These are phyloP conservation scores for Notodonta dromedarius DNA, from an alignment of 2,888 invertebrate species.

Conservation along the genomic window DNA sequence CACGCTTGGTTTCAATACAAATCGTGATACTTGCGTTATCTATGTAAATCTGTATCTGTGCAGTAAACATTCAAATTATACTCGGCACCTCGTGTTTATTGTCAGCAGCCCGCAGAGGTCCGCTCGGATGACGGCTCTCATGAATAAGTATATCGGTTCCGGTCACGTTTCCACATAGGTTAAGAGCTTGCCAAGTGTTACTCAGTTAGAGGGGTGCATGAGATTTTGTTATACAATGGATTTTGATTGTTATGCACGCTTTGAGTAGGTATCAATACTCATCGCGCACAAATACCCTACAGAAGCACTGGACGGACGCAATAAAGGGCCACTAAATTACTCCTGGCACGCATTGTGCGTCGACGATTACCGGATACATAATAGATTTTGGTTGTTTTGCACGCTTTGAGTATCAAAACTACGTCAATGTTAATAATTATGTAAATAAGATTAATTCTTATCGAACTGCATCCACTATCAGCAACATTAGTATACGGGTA, in stretches of 20 bases:
- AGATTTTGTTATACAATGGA: not conserved
- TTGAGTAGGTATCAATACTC: slow-evolving; percentile 33
- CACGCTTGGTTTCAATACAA: too few relatives aligned
- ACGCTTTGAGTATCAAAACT: too few relatives aligned
- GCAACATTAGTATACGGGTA: too few relatives aligned
- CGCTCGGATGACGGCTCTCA: not conserved
- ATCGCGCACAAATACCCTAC: slow-evolving; percentile 59
- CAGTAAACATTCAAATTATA: slow-evolving; percentile 2
- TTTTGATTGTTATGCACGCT: too few relatives aligned
- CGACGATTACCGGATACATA: slow-evolving; percentile 54
- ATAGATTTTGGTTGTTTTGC: too few relatives aligned
- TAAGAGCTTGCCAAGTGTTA: not conserved
- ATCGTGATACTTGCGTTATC: too few relatives aligned
- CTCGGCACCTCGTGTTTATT: not conserved
- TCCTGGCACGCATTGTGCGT: slow-evolving; percentile 67
- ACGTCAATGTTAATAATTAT: too few relatives aligned
- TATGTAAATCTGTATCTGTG: too few relatives aligned
- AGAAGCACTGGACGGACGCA: slow-evolving; percentile 45
- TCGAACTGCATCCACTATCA: too few relatives aligned
- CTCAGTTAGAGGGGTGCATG: not conserved
- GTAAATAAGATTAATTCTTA: too few relatives aligned
- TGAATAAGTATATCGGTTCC: slow-evolving; percentile 4
- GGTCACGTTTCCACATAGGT: not conserved
- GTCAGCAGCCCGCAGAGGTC: not conserved
- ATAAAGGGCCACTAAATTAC: slow-evolving; percentile 65